Conservation (phyloP, 2,888 invertebrate species). For the Tortricodes alternella region DNA sequence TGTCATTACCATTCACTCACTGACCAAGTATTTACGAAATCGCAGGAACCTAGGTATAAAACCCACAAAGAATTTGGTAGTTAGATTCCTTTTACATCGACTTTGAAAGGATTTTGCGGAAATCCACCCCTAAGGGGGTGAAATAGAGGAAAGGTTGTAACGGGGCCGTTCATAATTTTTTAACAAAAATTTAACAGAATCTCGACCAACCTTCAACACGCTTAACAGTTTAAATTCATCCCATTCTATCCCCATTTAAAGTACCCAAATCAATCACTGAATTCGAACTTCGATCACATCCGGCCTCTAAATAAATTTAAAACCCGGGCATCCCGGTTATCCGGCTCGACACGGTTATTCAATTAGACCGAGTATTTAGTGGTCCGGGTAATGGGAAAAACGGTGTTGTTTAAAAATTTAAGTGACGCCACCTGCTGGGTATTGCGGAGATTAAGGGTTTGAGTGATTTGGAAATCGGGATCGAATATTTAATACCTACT, state of each 20-base stretch:
- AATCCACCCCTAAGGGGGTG: too few species aligned
- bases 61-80: too few species aligned
- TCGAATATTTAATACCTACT: neutral
- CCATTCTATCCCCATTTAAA: conserved; percentile 26
- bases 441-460: neutral
- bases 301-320: conserved; percentile 24
- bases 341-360: conserved; percentile 27
- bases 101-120: too few species aligned
- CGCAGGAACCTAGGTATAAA: too few species aligned
- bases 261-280: conserved; percentile 28
- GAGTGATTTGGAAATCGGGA: neutral
- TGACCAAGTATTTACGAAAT: too few species aligned
- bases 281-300: conserved; percentile 24
- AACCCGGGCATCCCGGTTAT: conserved; percentile 17
- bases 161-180: too few species aligned
- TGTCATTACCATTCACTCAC: too few species aligned
- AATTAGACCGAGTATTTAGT: conserved; percentile 28
- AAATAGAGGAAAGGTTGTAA: too few species aligned
- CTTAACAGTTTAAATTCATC: conserved; percentile 17
- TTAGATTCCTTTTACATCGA: too few species aligned
- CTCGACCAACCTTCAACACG: neutral
- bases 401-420: conserved; percentile 26
- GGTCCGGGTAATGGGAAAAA: conserved; percentile 27
- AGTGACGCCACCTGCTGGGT: neutral
- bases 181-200: neutral